Conservation (phyloP, 2,113 vertebrate species). For the Cynocephalus volans region DNA sequence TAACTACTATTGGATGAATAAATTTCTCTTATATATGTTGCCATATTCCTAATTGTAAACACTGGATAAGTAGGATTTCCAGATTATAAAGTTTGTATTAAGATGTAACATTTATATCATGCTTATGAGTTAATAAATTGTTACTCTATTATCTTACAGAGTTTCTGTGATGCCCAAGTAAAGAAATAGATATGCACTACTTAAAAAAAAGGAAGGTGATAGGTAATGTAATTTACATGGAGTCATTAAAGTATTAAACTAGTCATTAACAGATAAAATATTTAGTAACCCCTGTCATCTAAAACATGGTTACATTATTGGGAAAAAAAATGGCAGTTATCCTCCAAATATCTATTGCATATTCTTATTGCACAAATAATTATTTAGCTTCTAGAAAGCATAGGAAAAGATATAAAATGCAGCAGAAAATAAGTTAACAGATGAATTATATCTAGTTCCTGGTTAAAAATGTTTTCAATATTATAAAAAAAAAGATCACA, state of each 20-base stretch:
- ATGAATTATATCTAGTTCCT: neutral
- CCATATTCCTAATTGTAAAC: neutral
- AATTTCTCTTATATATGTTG: neutral
- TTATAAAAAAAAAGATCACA: neutral
- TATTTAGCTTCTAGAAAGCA: neutral
- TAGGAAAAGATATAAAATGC: neutral
- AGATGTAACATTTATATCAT: neutral
- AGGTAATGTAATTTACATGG: neutral
- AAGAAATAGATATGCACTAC: slow-evolving; percentile 26
- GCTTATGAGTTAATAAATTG: neutral
- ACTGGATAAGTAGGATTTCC: neutral
- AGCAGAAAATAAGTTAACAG: slow-evolving; percentile 10
- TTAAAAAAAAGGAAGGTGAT: neutral
- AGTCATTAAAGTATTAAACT: neutral
- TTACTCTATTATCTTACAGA: neutral
- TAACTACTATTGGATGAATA: neutral
- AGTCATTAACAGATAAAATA: neutral
- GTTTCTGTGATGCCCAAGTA: neutral
- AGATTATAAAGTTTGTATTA: neutral
- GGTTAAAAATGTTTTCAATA: neutral
- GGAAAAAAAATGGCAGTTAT: neutral
- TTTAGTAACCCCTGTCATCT: neutral
- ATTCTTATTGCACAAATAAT: neutral
- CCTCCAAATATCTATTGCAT: neutral
- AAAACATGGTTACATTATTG: neutral